Evolutionary conservation across 2,888 invertebrate genomes (phyloP).

Genomic region (Melanargia galathea): DNA sequence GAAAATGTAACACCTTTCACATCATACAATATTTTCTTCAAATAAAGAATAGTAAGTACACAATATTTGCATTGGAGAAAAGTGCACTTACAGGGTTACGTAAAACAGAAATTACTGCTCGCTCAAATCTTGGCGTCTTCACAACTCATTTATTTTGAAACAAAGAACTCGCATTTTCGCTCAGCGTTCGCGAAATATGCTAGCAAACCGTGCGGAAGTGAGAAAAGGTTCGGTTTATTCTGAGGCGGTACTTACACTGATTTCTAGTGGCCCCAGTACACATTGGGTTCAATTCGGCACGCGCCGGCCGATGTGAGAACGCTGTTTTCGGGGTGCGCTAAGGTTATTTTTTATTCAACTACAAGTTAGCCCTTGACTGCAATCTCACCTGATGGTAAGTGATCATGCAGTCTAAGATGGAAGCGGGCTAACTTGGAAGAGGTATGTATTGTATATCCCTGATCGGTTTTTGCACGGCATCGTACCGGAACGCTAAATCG

Average conservation of each 20-base stretch:
- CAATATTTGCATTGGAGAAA: conserved; percentile 30
- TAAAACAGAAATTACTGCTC: conserved; percentile 39
- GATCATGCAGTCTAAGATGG: neutral
- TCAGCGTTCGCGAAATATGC: conserved; percentile 38
- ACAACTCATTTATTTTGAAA: conserved; percentile 48
- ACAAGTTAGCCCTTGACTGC: neutral
- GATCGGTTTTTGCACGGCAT: too few species aligned
- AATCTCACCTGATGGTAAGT: neutral
- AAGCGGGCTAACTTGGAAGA: too few species aligned
- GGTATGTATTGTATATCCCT: too few species aligned
- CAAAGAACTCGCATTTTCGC: conserved; percentile 46
- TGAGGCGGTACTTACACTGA: conserved; percentile 17
- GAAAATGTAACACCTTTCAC: neutral
- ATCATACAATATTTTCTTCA: conserved; percentile 3
- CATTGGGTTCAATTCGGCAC: too few species aligned
- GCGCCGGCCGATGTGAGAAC: neutral
- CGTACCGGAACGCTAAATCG: too few species aligned
- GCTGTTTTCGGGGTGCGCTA: too few species aligned
- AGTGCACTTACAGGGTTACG: conserved; percentile 32
- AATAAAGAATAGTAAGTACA: conserved; percentile 22
- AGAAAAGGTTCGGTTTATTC: conserved; percentile 3
- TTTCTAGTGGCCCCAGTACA: too few species aligned
- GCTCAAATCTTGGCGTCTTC: conserved; percentile 43
- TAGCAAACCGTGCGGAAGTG: conserved; percentile 18
- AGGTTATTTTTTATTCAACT: too few species aligned